These are phyloP conservation scores for Anagrus nilaparvatae DNA, from an alignment of 1,140 invertebrate genomes.

Conservation along the genomic window DNA sequence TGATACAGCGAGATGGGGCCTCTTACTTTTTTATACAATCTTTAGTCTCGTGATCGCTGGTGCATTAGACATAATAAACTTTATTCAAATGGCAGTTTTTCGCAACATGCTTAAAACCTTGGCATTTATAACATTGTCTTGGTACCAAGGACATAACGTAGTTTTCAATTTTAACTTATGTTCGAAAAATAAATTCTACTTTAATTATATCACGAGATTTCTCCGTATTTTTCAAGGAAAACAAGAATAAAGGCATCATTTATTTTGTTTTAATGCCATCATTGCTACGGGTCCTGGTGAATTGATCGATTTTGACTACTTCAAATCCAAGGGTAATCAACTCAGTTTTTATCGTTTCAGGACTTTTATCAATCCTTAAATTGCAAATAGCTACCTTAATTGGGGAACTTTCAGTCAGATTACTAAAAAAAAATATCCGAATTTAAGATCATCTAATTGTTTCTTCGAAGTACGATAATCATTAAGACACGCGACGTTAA, in stretches of 20 bases:
- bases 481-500: too few species aligned
- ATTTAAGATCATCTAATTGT: too few species aligned
- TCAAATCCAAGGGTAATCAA: not conserved
- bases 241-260: not conserved
- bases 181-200: not conserved
- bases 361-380: too few species aligned
- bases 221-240: not conserved
- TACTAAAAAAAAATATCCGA: too few species aligned
- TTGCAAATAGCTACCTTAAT: too few species aligned
- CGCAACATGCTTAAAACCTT: constrained; percentile 1
- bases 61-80: constrained; percentile 1
- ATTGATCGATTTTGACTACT: not conserved
- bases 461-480: too few species aligned
- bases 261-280: too few species aligned
- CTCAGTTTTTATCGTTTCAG: not conserved
- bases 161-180: not conserved
- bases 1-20: too few species aligned
- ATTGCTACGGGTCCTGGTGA: too few species aligned
- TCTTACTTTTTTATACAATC: not conserved
- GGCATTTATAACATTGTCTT: not conserved
- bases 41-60: not conserved
- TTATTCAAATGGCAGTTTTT: not conserved
- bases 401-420: too few species aligned
- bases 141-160: not conserved
- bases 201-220: not conserved